These are phyloP conservation scores for Argyrosomus japonicus DNA, from an alignment of 2,113 vertebrate species.

Conservation along the genomic window DNA sequence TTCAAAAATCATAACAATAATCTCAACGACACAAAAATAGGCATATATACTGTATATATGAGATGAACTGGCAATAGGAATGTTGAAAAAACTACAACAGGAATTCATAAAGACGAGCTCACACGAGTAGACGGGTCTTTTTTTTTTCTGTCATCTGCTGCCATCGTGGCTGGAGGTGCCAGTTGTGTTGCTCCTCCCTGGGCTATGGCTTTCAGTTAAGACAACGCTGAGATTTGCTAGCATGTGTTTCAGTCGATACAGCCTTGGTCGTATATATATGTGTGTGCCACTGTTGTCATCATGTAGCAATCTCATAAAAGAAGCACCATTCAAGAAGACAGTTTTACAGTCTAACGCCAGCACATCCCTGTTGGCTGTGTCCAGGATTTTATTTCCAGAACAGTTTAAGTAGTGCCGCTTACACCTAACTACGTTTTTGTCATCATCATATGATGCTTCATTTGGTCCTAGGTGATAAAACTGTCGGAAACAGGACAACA, in stretches of 20 bases:
- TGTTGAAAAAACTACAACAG: slow-evolving; percentile 56
- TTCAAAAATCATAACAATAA: slow-evolving; percentile 54
- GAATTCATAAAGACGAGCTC: slow-evolving; percentile 45
- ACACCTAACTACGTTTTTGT: slow-evolving; percentile 7
- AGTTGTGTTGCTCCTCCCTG: slow-evolving; percentile 34
- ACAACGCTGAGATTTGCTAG: slow-evolving; percentile 42
- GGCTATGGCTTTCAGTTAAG: slow-evolving; percentile 73
- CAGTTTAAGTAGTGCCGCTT: slow-evolving; percentile 20
- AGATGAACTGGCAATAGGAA: slow-evolving; percentile 75
- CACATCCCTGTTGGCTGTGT: slow-evolving; percentile 22
- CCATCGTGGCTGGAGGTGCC: slow-evolving; percentile 54
- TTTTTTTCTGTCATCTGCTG: slow-evolving; percentile 19
- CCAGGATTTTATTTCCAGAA: slow-evolving; percentile 8
- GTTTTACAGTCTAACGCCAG: slow-evolving; percentile 35
- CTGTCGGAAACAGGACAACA: slow-evolving; percentile 36
- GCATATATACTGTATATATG: slow-evolving; percentile 53
- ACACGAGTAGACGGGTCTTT: slow-evolving; percentile 22
- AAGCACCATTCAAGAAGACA: slow-evolving; percentile 61
- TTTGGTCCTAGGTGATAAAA: slow-evolving; percentile 64
- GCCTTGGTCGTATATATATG: slow-evolving; percentile 23
- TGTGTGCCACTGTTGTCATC: slow-evolving; percentile 26
- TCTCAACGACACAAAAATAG: slow-evolving; percentile 61
- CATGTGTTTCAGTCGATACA: slow-evolving; percentile 37
- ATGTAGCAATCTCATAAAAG: slow-evolving; percentile 52
- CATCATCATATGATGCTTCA: slow-evolving; percentile 27